Conservation (phyloP, 2,113 vertebrate species). For the Lipotes vexillifer region DNA sequence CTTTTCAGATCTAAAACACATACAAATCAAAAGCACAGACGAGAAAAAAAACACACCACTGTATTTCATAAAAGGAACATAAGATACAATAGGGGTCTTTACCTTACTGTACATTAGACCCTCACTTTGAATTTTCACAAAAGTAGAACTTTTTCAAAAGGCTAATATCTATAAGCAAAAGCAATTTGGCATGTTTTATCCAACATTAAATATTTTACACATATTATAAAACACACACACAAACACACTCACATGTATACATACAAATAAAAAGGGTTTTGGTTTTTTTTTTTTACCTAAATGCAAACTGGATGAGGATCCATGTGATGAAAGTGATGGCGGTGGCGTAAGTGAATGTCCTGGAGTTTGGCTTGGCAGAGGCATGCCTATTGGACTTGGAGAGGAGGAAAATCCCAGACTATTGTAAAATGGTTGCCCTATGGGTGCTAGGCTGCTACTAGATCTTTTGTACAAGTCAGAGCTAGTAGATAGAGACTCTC, state of each 20-base stretch:
- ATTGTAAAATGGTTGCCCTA: slow-evolving; percentile 98
- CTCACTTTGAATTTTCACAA: slow-evolving; percentile 62
- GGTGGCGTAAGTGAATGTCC: slow-evolving; percentile 98
- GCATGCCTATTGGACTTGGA: slow-evolving; percentile 97
- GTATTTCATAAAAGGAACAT: slow-evolving; percentile 65
- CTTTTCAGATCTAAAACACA: slow-evolving; percentile 62
- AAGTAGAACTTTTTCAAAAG: slow-evolving; percentile 65
- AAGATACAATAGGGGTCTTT: slow-evolving; percentile 68
- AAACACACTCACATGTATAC: slow-evolving; percentile 79
- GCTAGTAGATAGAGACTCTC: slow-evolving; percentile 95
- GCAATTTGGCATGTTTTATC: slow-evolving; percentile 83
- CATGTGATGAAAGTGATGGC: slow-evolving; percentile 97
- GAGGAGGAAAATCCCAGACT: slow-evolving; percentile 98
- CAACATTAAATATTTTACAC: slow-evolving; percentile 85
- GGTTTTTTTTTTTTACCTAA: slow-evolving; percentile 87
- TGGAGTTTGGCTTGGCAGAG: slow-evolving; percentile 93
- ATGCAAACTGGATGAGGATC: slow-evolving; percentile 98
- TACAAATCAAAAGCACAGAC: slow-evolving; percentile 75
- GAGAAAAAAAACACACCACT: slow-evolving; percentile 71
- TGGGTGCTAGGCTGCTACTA: slow-evolving; percentile 95
- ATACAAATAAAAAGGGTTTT: slow-evolving; percentile 86
- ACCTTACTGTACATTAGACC: slow-evolving; percentile 73
- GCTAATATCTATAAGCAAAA: slow-evolving; percentile 75
- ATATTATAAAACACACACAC: slow-evolving; percentile 83
- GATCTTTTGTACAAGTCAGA: slow-evolving; percentile 97